A percentile compares a stretch with the other conserved stretches of the same genome.
These are phyloP conservation scores for Gallinago stenura DNA, from an alignment of 2,797 vertebrate species.

Conservation along the genomic window DNA sequence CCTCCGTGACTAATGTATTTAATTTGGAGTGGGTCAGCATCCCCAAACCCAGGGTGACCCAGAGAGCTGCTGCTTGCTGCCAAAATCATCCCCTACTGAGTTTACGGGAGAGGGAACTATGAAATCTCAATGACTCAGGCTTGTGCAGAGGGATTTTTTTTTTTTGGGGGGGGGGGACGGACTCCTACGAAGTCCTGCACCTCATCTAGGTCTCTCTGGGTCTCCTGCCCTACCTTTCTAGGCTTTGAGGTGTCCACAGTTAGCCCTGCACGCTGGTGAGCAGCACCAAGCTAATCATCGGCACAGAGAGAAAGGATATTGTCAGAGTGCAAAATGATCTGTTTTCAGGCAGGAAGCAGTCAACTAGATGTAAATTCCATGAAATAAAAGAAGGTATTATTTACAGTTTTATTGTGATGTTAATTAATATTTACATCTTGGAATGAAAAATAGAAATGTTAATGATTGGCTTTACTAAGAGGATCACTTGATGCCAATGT, in stretches of 20 bases:
- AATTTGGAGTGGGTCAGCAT: neutral
- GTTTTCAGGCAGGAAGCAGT: conserved; percentile 85
- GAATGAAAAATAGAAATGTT: conserved; percentile 80
- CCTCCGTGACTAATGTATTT: neutral
- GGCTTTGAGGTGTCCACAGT: conserved; percentile 34
- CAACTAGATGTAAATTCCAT: conserved; percentile 82
- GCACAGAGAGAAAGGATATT: conserved; percentile 72
- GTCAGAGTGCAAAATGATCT: conserved; percentile 82
- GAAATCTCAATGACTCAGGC: neutral
- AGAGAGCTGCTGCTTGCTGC: neutral
- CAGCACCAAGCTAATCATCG: conserved; percentile 74
- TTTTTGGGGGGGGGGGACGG: neutral
- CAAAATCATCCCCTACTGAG: neutral
- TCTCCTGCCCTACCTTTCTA: conserved; percentile 63
- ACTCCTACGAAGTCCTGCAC: conserved; percentile 15
- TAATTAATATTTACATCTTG: conserved; percentile 81
- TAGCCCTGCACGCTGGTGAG: conserved; percentile 54
- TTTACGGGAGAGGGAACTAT: neutral
- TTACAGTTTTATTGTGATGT: conserved; percentile 79
- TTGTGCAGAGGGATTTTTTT: neutral
- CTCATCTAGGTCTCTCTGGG: neutral
- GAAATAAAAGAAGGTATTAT: conserved; percentile 78
- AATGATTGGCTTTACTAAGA: conserved; percentile 90
- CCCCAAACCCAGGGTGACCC: neutral
- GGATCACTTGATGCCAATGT: conserved; percentile 91